phyloP scores from a whole-genome alignment of 2,113 vertebrate species.

The Phainopepla nitens region DNA sequence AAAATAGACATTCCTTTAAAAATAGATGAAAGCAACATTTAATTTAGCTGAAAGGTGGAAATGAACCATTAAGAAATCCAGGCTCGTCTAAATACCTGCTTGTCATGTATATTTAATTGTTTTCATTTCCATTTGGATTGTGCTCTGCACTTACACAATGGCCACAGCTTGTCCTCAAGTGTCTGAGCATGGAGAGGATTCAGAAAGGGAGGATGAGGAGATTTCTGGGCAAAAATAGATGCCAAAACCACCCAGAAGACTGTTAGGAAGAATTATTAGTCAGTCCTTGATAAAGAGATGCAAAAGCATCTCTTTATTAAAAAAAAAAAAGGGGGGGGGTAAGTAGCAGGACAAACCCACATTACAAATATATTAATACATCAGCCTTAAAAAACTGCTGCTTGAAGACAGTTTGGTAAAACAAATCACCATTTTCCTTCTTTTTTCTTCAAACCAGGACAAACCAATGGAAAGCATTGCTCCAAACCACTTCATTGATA shows the following conservation, averaged over 20 bases:
- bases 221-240: not conserved
- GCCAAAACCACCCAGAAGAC: not conserved
- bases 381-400: not conserved
- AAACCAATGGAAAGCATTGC: not conserved
- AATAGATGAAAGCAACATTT: slow-evolving; percentile 13
- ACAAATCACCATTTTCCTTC: not conserved
- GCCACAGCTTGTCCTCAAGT: not conserved
- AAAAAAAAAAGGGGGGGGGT: not conserved
- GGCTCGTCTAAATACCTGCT: not conserved
- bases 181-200: not conserved
- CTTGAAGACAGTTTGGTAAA: not conserved
- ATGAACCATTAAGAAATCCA: not conserved
- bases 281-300: not conserved
- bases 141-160: not conserved
- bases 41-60: not conserved
- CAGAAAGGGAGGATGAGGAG: not conserved
- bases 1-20: slow-evolving; percentile 1
- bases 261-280: not conserved
- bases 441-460: not conserved
- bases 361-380: not conserved
- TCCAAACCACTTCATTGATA: not conserved
- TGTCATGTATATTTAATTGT: not conserved
- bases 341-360: not conserved
- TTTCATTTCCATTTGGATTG: not conserved
- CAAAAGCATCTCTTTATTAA: not conserved